Evolutionary conservation across 2,797 vertebrate genomes (phyloP).

Genomic region (Eutrigla gurnardus): DNA sequence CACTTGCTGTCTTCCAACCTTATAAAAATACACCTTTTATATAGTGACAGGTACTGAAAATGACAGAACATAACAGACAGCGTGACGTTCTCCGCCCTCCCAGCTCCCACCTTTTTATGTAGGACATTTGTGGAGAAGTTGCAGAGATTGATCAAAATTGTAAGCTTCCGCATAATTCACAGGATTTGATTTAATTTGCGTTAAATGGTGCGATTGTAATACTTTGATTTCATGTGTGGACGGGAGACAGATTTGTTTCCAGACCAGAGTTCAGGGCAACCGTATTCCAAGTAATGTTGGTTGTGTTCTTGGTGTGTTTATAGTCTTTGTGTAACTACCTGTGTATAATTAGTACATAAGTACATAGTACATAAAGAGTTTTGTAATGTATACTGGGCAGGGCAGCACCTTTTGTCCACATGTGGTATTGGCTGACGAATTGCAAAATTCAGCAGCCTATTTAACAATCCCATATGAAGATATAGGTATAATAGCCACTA

Average conservation of each 20-base stretch:
- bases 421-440: background rate
- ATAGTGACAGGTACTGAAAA: no score
- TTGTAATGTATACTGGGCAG: slow-evolving; percentile 6
- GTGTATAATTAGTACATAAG: slow-evolving; percentile 9
- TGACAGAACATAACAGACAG: no score
- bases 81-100: no score
- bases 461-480: background rate
- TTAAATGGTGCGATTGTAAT: background rate
- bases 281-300: slow-evolving; percentile 13
- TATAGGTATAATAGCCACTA: background rate
- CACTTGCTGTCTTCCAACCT: no score
- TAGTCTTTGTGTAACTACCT: slow-evolving; percentile 13
- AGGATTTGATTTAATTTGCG: no score
- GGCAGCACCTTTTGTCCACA: slow-evolving; percentile 4
- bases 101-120: no score
- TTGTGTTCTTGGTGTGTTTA: slow-evolving; percentile 17
- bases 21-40: no score
- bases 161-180: no score
- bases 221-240: background rate
- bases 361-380: background rate
- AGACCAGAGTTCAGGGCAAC: slow-evolving; percentile 4
- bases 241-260: slow-evolving; percentile 9
- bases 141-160: no score
- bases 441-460: background rate
- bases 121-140: no score